Percentiles rank a stretch among this genome's conserved stretches.
phyloP scores from a whole-genome alignment of 2,888 invertebrate species.

The Dioctria linearis region DNA sequence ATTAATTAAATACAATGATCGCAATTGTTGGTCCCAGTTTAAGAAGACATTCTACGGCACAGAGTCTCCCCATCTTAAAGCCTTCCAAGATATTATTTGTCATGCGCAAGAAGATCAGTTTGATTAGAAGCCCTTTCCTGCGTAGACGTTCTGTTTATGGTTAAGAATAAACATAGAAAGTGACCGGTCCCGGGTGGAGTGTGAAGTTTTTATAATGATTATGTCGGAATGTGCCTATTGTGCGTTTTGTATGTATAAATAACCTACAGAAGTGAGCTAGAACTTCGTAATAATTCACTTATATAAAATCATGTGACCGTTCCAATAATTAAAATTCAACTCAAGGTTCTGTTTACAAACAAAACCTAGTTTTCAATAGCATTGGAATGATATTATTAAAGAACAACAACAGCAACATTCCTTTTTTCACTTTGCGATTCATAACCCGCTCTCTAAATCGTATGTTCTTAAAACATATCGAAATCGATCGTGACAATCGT shows the following conservation, averaged over 20 bases:
- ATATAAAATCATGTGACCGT: constrained; percentile 25
- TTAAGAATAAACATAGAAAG: not conserved
- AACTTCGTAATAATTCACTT: not conserved
- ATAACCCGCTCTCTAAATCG: too few species aligned
- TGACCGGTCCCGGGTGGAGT: not conserved
- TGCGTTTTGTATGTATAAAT: too few species aligned
- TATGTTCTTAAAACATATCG: too few species aligned
- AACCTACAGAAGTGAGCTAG: too few species aligned
- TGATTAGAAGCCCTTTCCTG: constrained; percentile 54
- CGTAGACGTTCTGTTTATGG: constrained; percentile 15
- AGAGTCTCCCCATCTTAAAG: constrained; percentile 13
- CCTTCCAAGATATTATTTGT: constrained; percentile 21
- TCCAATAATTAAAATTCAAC: constrained; percentile 38
- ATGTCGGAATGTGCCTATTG: constrained; percentile 13
- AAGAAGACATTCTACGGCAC: constrained; percentile 30
- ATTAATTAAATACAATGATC: constrained; percentile 71
- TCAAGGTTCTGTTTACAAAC: constrained; percentile 33
- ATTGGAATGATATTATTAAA: constrained; percentile 13
- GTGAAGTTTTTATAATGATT: not conserved
- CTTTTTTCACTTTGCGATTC: too few species aligned
- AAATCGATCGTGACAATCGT: constrained; percentile 13
- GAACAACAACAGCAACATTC: not conserved
- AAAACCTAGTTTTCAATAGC: constrained; percentile 18
- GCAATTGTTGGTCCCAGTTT: constrained; percentile 65
- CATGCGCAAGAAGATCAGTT: constrained; percentile 54